These are phyloP conservation scores for Eleutherodactylus coqui DNA, from an alignment of 2,797 vertebrate species.

Conservation along the genomic window DNA sequence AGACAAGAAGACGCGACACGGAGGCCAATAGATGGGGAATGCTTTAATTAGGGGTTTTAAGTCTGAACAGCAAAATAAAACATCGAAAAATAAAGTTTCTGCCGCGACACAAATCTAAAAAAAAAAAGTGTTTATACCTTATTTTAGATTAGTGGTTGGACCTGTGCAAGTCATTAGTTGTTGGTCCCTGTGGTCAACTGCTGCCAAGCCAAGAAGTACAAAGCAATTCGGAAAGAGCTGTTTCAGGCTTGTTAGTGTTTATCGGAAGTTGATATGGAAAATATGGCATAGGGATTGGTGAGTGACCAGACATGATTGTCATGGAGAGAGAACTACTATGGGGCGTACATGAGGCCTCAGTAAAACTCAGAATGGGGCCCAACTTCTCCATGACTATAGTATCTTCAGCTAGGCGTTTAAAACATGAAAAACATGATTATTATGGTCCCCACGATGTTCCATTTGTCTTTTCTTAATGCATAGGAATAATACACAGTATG, in stretches of 20 bases:
- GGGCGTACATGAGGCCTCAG: too few species aligned
- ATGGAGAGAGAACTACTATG: too few species aligned
- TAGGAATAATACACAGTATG: too few species aligned
- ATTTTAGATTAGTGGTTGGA: not conserved
- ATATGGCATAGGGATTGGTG: not conserved
- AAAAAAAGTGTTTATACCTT: not conserved
- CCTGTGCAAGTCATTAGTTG: not conserved
- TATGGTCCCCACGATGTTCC: too few species aligned
- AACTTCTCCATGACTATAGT: too few species aligned
- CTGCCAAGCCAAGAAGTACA: not conserved
- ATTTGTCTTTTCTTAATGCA: too few species aligned
- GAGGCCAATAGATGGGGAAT: constrained; percentile 14
- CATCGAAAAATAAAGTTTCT: not conserved
- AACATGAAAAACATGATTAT: too few species aligned
- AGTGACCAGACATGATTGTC: not conserved
- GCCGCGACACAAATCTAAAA: not conserved
- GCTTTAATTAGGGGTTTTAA: not conserved
- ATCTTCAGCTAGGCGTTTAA: too few species aligned
- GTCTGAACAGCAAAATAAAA: not conserved
- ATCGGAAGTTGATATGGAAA: not conserved
- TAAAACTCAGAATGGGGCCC: too few species aligned
- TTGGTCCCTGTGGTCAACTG: not conserved
- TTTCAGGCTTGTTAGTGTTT: not conserved
- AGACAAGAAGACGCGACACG: not conserved
- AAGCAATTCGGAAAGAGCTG: not conserved